These are phyloP conservation scores for Sebastes schlegelii DNA, from an alignment of 2,113 vertebrate genomes.

Conservation along the genomic window DNA sequence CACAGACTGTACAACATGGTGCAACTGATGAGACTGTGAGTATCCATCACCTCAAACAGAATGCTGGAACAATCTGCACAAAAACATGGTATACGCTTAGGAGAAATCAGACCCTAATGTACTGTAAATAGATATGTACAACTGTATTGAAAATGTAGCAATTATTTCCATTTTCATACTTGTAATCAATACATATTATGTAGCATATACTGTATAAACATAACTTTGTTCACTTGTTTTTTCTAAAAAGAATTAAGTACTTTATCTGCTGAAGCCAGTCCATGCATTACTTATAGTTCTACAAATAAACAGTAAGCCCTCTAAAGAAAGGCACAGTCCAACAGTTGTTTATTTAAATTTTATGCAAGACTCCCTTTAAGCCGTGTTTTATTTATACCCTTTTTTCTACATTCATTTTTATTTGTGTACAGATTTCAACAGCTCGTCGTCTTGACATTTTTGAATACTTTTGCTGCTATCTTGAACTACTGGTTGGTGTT, in stretches of 20 bases:
- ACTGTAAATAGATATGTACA: slow-evolving; percentile 87
- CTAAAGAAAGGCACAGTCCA: slow-evolving; percentile 76
- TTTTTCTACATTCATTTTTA: slow-evolving; percentile 77
- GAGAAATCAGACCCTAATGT: slow-evolving; percentile 74
- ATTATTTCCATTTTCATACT: slow-evolving; percentile 88
- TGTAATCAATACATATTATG: slow-evolving; percentile 88
- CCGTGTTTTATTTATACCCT: slow-evolving; percentile 77
- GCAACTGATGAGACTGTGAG: slow-evolving; percentile 78
- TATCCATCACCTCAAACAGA: slow-evolving; percentile 79
- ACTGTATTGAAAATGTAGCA: slow-evolving; percentile 88
- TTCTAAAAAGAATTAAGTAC: slow-evolving; percentile 82
- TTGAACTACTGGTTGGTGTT: slow-evolving; percentile 82
- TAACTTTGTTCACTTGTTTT: slow-evolving; percentile 83
- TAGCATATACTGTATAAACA: slow-evolving; percentile 87
- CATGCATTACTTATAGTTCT: slow-evolving; percentile 79
- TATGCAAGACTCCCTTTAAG: slow-evolving; percentile 88
- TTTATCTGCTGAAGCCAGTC: slow-evolving; percentile 84
- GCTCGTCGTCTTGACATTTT: slow-evolving; percentile 77
- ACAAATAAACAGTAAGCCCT: slow-evolving; percentile 77
- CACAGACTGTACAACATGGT: slow-evolving; percentile 71
- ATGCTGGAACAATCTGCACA: slow-evolving; percentile 86
- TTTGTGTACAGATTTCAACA: slow-evolving; percentile 83
- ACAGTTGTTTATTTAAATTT: slow-evolving; percentile 79
- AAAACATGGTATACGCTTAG: slow-evolving; percentile 72
- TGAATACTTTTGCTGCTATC: slow-evolving; percentile 85